A percentile compares a stretch with the other conserved stretches of the same genome.
Conservation (phyloP, 2,888 invertebrate genomes). For the Strigamia crassipes region DNA sequence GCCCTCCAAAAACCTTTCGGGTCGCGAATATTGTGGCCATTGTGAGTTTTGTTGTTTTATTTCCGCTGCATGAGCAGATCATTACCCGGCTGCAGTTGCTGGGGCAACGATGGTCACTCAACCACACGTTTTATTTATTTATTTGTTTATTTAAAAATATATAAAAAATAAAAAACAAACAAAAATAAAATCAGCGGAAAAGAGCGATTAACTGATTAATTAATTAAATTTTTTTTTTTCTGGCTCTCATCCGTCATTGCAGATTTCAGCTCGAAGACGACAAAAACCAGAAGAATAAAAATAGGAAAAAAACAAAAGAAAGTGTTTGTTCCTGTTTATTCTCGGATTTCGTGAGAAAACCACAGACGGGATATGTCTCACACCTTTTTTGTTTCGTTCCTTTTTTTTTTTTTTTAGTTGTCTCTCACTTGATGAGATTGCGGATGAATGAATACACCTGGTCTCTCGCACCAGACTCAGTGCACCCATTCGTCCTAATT, state of each 20-base stretch:
- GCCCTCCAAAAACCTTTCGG: not conserved
- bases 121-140: not conserved
- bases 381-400: not conserved
- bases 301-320: not conserved
- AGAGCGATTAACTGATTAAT: not conserved
- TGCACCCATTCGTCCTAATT: not conserved
- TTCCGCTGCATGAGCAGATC: not conserved
- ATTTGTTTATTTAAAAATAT: no score
- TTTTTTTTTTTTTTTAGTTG: not conserved
- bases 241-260: not conserved
- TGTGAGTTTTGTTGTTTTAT: not conserved
- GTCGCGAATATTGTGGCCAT: not conserved
- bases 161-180: no score
- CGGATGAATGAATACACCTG: conserved; percentile 26
- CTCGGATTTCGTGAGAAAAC: conserved; percentile 5
- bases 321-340: not conserved
- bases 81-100: not conserved
- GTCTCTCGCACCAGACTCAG: conserved; percentile 25
- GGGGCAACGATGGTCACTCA: not conserved
- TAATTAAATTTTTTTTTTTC: not conserved
- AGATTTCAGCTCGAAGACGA: not conserved
- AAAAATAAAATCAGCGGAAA: no score
- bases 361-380: conserved; percentile 18
- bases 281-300: not conserved
- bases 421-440: conserved; percentile 13